Percentiles rank a stretch among this genome's conserved stretches.
phyloP scores from a whole-genome alignment of 2,113 vertebrate species.

The Cisticola juncidis region DNA sequence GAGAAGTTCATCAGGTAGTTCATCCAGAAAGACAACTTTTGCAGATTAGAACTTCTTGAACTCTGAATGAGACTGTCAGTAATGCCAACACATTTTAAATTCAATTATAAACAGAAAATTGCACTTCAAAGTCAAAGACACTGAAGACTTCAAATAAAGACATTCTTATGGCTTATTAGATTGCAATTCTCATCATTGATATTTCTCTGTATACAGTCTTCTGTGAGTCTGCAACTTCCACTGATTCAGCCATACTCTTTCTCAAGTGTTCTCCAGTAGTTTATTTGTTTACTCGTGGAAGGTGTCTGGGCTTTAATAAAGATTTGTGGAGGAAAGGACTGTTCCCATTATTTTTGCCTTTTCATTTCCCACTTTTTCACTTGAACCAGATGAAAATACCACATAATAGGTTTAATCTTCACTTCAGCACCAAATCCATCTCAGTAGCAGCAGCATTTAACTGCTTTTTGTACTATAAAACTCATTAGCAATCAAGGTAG shows the following conservation, averaged over 20 bases:
- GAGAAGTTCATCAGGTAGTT: background rate
- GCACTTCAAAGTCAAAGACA: background rate
- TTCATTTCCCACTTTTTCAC: background rate
- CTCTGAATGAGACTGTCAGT: background rate
- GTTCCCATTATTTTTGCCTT: background rate
- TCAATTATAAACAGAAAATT: background rate
- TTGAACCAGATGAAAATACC: background rate
- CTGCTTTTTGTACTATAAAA: background rate
- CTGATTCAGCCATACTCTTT: background rate
- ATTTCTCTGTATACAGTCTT: background rate
- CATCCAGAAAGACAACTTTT: background rate
- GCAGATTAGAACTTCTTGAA: background rate
- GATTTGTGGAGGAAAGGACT: background rate
- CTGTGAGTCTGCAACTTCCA: background rate
- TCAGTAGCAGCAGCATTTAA: background rate
- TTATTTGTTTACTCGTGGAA: background rate
- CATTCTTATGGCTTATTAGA: background rate
- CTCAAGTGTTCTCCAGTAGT: background rate
- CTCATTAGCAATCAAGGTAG: slow-evolving; percentile 13
- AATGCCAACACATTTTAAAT: background rate
- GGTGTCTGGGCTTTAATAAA: background rate
- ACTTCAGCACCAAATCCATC: background rate
- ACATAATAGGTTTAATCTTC: background rate
- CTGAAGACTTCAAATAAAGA: background rate
- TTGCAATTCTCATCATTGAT: background rate